Evolutionary conservation across 2,888 invertebrate genomes (phyloP), one percentile per base, ranked within the genome.

Genomic region (Hypomecis punctinalis): DNA sequence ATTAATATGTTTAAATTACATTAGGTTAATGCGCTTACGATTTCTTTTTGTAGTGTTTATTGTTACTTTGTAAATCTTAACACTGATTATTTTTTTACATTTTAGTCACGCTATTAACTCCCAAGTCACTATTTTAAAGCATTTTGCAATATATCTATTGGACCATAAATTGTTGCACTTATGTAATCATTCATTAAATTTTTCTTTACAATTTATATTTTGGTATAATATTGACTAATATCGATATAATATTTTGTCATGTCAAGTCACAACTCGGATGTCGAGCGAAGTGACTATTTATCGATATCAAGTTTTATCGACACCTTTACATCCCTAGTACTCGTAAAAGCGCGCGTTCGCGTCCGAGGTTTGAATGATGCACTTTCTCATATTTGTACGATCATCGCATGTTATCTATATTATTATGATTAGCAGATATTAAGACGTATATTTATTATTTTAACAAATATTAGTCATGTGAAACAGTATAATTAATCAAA

Each of bases 51-150:
- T 82, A 88, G 87, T 85, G 84, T 89, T 91, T 23, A 2, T 91
- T 90, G 89, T 91, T 90, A 90, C 85, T 85, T 84, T 90, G 88
- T 89, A 90, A 88, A 89, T 84, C 89, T 88, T 90, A 91, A 91
- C 89, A 87, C 77, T 83, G 81, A 83, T 82, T 81, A 80, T 82
- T 79, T 78, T 23, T 72, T 71, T 71, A 71, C 55, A 69, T 75
- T 69, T 71, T 87, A 86, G 79, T 86, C 82, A 81, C 84, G 87
- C 87, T 83, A 88, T 87, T 85, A 88, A 88, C 85, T 81, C 82
- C 82, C 76, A 81, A 82, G 81, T 82, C 82, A 82, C 69, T 81
- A 76, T 80, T 80, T 79, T 84, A 82, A 76, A 78, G 76, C 77
- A 82, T 83, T 81, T 77, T 82, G 79, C 70, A 80, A 81, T 76